These are phyloP conservation scores for Mastigias papua DNA, from an alignment of 30 jellyfish, hydroid and myxozoan species.

Conservation along the genomic window DNA sequence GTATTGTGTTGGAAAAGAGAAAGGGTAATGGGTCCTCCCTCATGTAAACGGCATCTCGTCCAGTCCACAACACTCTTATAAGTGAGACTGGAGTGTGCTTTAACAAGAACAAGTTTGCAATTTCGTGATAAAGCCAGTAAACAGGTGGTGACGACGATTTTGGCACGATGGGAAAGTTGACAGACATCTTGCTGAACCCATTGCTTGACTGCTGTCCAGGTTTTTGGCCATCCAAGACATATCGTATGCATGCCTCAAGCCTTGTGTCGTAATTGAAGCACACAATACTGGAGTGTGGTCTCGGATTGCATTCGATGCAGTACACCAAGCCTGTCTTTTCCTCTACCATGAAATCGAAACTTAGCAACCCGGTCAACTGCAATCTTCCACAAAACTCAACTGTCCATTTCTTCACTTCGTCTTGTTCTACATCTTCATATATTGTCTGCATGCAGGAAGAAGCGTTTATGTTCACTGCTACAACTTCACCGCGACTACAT, in stretches of 20 bases:
- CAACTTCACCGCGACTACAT: neutral
- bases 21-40: slow-evolving; percentile 41
- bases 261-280: neutral
- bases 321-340: neutral
- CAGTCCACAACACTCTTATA: slow-evolving; percentile 4
- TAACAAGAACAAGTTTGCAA: neutral
- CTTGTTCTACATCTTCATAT: neutral
- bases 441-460: neutral
- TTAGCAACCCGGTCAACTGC: neutral
- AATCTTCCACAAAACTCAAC: slow-evolving; percentile 8
- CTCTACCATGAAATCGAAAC: slow-evolving; percentile 29
- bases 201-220: neutral
- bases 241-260: neutral
- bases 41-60: slow-evolving; percentile 18
- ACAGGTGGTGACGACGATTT: neutral
- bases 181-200: neutral
- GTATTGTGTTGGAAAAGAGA: neutral
- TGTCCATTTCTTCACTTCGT: neutral
- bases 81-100: neutral
- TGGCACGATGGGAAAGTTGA: neutral
- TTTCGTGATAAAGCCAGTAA: slow-evolving; percentile 7
- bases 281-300: slow-evolving; percentile 20
- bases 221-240: neutral
- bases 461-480: neutral
- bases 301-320: slow-evolving; percentile 43